Conservation (phyloP, 37 sponge, comb jelly and placozoan species). For the Hexactinellida sp. region DNA sequence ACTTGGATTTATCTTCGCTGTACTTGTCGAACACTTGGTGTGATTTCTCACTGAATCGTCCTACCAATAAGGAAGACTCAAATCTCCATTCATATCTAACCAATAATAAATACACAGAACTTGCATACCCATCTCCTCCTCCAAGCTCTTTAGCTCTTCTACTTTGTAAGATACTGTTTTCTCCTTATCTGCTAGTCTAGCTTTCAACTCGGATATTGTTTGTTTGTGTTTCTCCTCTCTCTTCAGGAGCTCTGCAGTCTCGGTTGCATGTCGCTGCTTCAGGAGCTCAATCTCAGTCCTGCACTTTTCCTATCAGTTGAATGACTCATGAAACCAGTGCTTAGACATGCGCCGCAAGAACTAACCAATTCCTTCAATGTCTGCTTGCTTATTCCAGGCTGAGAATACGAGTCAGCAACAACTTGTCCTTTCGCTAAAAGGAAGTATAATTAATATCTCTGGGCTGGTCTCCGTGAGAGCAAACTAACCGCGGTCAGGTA, state of each 20-base stretch:
- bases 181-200: not conserved
- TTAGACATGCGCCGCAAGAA: no score
- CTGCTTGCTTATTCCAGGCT: no score
- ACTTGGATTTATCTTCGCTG: not conserved
- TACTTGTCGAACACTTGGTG: not conserved
- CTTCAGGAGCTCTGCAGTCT: not conserved
- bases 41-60: constrained; percentile 2
- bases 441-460: no score
- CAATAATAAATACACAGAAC: not conserved
- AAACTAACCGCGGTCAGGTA: no score
- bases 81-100: not conserved
- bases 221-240: not conserved
- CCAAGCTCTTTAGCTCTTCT: not conserved
- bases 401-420: no score
- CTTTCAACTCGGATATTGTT: not conserved
- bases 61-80: not conserved
- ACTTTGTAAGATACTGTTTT: not conserved
- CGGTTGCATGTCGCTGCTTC: not conserved
- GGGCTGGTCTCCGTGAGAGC: no score
- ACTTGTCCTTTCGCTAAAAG: no score
- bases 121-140: not conserved
- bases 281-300: not conserved
- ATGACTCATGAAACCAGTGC: no score
- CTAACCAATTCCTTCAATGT: no score
- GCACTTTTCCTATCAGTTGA: not conserved